phyloP scores from a whole-genome alignment of 2,113 vertebrate genomes.

The Mustela lutreola region DNA sequence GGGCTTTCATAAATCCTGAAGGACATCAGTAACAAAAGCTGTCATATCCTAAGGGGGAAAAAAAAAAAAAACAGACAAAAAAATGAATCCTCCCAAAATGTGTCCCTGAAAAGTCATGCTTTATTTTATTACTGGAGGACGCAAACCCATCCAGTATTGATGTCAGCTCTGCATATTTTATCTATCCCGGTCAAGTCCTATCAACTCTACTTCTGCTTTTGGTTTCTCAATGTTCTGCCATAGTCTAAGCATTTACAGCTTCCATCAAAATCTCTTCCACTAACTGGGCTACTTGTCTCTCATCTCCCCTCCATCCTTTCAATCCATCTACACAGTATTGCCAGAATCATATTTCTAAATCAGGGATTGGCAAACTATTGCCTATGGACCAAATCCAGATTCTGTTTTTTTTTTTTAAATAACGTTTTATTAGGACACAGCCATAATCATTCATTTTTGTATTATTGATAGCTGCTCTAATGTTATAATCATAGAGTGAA shows the following conservation, averaged over 20 bases:
- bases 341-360: neutral
- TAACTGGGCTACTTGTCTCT: neutral
- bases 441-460: neutral
- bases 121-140: slow-evolving; percentile 36
- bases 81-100: slow-evolving; percentile 6
- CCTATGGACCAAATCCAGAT: neutral
- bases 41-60: neutral
- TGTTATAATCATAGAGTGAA: neutral
- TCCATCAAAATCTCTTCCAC: neutral
- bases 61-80: neutral
- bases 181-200: neutral
- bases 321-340: neutral
- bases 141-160: neutral
- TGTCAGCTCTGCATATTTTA: neutral
- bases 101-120: slow-evolving; percentile 3
- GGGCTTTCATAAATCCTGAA: slow-evolving; percentile 3
- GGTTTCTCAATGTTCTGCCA: neutral
- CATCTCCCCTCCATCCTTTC: neutral
- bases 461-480: neutral
- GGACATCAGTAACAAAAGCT: neutral
- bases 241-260: neutral
- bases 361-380: neutral
- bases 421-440: neutral
- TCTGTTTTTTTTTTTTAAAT: neutral
- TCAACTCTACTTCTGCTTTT: neutral